phyloP scores from a whole-genome alignment of 2,888 invertebrate species.

The Meandrusa payeni region DNA sequence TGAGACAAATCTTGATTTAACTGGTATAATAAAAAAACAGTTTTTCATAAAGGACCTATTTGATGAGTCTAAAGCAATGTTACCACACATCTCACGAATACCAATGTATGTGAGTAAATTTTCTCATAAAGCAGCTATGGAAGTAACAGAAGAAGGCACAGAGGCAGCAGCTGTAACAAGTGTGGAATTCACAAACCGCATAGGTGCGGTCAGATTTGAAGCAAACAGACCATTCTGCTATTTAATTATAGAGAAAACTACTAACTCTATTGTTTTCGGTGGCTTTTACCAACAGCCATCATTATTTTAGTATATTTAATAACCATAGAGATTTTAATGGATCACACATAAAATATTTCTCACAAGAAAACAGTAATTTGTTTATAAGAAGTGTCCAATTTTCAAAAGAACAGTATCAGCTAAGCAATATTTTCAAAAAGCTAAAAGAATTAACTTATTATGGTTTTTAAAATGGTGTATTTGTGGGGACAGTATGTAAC shows the following conservation, averaged over 20 bases:
- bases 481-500: too few species aligned
- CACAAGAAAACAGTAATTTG: too few species aligned
- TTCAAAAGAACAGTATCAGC: too few species aligned
- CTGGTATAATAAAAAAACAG: slow-evolving; percentile 61
- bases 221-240: slow-evolving; percentile 85
- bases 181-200: slow-evolving; percentile 72
- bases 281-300: slow-evolving; percentile 61
- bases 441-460: too few species aligned
- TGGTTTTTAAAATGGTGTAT: too few species aligned
- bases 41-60: slow-evolving; percentile 81
- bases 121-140: slow-evolving; percentile 86
- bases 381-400: too few species aligned
- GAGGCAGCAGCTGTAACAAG: slow-evolving; percentile 82
- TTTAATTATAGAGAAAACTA: slow-evolving; percentile 83
- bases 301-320: too few species aligned
- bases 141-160: slow-evolving; percentile 88
- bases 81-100: slow-evolving; percentile 70
- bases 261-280: slow-evolving; percentile 69
- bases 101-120: slow-evolving; percentile 80
- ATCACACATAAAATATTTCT: too few species aligned
- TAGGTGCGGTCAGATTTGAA: slow-evolving; percentile 79
- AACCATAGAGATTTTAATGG: too few species aligned
- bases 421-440: too few species aligned
- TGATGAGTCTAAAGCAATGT: slow-evolving; percentile 48
- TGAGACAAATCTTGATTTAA: slow-evolving; percentile 79